Percentiles rank a stretch among this genome's conserved stretches.
Conservation (phyloP, 1,140 invertebrate genomes). For the Lordiphosa mommai region DNA sequence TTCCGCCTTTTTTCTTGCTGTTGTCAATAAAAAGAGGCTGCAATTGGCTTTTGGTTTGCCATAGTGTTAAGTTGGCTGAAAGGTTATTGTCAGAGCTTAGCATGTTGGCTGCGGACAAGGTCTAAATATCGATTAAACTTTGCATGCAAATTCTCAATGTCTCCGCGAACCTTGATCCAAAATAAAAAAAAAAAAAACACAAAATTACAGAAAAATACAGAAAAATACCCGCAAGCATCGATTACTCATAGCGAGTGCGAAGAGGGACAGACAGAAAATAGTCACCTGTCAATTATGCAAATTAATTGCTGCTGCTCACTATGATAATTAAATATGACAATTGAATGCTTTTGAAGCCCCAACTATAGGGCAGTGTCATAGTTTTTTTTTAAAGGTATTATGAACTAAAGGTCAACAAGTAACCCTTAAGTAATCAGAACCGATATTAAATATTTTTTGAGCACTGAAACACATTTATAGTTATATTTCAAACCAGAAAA, state of each 20-base stretch:
- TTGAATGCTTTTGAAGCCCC: background rate
- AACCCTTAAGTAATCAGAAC: no score
- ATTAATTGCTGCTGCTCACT: slow-evolving; percentile 38
- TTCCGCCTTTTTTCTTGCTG: slow-evolving; percentile 48
- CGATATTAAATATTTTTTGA: no score
- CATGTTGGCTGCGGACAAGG: slow-evolving; percentile 34
- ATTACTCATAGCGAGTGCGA: slow-evolving; percentile 11
- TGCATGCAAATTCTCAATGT: slow-evolving; percentile 71
- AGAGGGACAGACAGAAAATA: slow-evolving; percentile 20
- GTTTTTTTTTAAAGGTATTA: no score
- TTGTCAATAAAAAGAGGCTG: slow-evolving; percentile 21
- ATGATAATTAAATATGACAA: slow-evolving; percentile 25
- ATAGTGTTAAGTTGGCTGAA: slow-evolving; percentile 9
- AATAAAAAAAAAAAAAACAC: slow-evolving; percentile 30
- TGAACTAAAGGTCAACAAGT: no score
- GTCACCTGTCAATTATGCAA: slow-evolving; percentile 55
- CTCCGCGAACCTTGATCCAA: slow-evolving; percentile 63
- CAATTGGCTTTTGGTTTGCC: slow-evolving; percentile 20
- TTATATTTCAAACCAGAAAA: no score
- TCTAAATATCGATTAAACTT: slow-evolving; percentile 71
- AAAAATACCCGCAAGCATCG: slow-evolving; percentile 23
- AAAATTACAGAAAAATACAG: no score
- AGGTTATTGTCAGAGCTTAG: slow-evolving; percentile 29
- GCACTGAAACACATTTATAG: no score
- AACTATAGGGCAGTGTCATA: no score